These are phyloP conservation scores for Caenorhabditis zanzibari DNA, from an alignment of 2,888 invertebrate species.

Conservation along the genomic window DNA sequence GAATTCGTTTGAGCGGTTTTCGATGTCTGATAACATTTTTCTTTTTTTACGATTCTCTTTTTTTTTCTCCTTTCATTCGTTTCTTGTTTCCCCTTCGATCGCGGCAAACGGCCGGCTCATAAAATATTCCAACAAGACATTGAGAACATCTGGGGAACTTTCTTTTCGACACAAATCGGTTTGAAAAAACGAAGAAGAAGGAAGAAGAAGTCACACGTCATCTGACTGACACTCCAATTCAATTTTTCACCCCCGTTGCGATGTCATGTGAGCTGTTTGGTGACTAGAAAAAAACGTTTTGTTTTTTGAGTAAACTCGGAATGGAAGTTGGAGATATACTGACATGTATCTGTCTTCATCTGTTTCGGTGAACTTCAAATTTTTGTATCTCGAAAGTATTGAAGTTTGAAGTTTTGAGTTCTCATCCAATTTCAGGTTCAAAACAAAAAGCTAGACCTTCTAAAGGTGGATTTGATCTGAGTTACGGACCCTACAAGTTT, in stretches of 20 bases:
- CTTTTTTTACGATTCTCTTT: slow-evolving; percentile 41
- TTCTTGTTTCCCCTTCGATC: slow-evolving; percentile 1
- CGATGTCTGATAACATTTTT: slow-evolving; percentile 47
- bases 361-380: neutral
- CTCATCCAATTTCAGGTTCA: too few species aligned
- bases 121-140: slow-evolving; percentile 49
- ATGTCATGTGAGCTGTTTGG: slow-evolving; percentile 50
- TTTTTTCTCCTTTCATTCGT: slow-evolving; percentile 5
- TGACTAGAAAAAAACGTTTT: slow-evolving; percentile 23
- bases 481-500: too few species aligned
- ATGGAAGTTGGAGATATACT: slow-evolving; percentile 3
- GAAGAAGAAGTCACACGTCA: slow-evolving; percentile 42
- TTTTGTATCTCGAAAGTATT: too few species aligned
- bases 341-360: too few species aligned
- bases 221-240: slow-evolving; percentile 53
- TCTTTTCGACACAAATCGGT: slow-evolving; percentile 21
- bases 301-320: slow-evolving; percentile 15
- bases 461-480: too few species aligned
- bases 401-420: neutral
- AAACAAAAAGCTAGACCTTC: too few species aligned
- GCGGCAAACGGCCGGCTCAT: slow-evolving; percentile 10
- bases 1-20: slow-evolving; percentile 35
- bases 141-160: slow-evolving; percentile 31
- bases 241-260: slow-evolving; percentile 34
- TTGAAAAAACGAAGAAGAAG: neutral